phyloP scores from a whole-genome alignment of 2,113 vertebrate genomes.

The Camelus dromedarius region DNA sequence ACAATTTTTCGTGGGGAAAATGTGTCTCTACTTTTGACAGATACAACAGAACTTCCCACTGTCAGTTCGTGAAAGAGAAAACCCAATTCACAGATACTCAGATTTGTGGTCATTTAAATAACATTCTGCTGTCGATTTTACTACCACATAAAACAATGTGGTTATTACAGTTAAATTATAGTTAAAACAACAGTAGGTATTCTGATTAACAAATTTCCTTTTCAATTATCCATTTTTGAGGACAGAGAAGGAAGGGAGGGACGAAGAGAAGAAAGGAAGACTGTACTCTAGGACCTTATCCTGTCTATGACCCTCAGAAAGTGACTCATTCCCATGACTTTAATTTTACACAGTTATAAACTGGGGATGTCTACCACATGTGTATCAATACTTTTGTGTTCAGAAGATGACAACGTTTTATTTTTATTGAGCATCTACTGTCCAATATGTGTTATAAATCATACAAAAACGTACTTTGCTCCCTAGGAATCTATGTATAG shows the following conservation, averaged over 20 bases:
- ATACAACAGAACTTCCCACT: conserved; percentile 23
- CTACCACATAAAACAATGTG: conserved; percentile 20
- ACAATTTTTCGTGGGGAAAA: neutral
- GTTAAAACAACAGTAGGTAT: neutral
- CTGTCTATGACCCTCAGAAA: conserved; percentile 12
- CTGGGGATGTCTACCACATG: neutral
- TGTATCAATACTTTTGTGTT: neutral
- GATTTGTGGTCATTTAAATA: conserved; percentile 52
- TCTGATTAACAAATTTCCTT: neutral
- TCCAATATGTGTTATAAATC: neutral
- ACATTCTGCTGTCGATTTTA: conserved; percentile 48
- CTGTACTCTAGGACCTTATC: conserved; percentile 2
- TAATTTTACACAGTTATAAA: conserved; percentile 53
- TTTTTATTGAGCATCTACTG: conserved; percentile 44
- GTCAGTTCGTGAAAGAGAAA: conserved; percentile 59
- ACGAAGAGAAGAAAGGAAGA: neutral
- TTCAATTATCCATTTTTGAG: conserved; percentile 36
- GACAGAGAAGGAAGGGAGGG: neutral
- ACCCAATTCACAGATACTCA: conserved; percentile 25
- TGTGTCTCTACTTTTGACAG: conserved; percentile 56
- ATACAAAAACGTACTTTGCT: neutral
- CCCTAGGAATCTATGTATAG: neutral
- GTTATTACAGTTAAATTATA: neutral
- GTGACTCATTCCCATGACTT: neutral
- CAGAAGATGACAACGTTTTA: neutral